These are phyloP conservation scores for Parapristionchus giblindavisi DNA, from an alignment of 2,888 invertebrate species.

Conservation along the genomic window DNA sequence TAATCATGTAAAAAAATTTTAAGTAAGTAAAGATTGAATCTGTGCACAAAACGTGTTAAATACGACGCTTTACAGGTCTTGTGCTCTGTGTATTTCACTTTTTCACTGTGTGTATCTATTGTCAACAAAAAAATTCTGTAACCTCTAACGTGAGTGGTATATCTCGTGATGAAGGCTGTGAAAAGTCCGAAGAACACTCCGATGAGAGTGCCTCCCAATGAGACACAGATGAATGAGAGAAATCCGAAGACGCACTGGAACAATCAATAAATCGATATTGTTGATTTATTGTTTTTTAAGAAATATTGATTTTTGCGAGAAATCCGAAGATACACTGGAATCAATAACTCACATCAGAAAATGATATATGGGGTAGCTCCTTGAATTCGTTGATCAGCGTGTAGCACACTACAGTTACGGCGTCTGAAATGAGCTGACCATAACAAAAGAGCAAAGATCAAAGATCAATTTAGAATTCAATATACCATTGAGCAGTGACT, in stretches of 20 bases:
- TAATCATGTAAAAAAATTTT: background rate
- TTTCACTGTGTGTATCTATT: too few species aligned
- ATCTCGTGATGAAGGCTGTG: constrained; percentile 72
- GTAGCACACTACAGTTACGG: constrained; percentile 75
- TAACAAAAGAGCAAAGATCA: too few species aligned
- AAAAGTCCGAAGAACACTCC: constrained; percentile 73
- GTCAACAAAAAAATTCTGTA: background rate
- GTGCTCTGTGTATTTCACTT: background rate
- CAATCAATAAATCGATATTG: background rate
- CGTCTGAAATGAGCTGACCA: constrained; percentile 72
- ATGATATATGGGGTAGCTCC: constrained; percentile 58
- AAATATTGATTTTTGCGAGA: background rate
- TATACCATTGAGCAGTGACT: constrained; percentile 75
- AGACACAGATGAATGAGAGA: constrained; percentile 73
- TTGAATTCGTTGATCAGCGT: constrained; percentile 73
- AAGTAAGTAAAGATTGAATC: background rate
- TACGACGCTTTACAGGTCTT: background rate
- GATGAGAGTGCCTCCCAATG: constrained; percentile 73
- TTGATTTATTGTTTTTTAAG: background rate
- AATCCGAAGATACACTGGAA: background rate
- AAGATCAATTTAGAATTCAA: too few species aligned
- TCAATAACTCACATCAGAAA: constrained; percentile 57
- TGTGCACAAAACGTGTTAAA: background rate
- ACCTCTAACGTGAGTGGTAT: constrained; percentile 69
- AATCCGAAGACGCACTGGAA: constrained; percentile 72